A percentile compares a stretch with the other conserved stretches of the same genome.
Conservation (phyloP, 2,797 vertebrate genomes). For the Microctenopoma lineatum region DNA sequence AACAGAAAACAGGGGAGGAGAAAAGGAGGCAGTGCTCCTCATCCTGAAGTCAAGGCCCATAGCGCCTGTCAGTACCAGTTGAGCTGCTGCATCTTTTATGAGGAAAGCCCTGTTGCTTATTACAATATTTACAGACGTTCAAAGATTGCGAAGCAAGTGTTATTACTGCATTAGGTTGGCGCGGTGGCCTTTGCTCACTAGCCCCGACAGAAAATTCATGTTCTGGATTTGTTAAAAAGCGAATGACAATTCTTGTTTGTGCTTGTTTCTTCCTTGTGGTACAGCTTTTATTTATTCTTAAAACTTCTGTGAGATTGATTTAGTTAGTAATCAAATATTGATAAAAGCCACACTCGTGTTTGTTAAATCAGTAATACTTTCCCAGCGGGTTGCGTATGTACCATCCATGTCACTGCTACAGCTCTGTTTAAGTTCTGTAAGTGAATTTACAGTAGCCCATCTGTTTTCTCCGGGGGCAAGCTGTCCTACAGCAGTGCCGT, state of each 20-base stretch:
- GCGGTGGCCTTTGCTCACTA: conserved; percentile 67
- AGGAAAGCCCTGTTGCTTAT: conserved; percentile 81
- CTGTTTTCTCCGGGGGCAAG: conserved; percentile 74
- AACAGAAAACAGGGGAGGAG: conserved; percentile 56
- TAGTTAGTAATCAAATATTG: conserved; percentile 1
- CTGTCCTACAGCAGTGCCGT: conserved; percentile 71
- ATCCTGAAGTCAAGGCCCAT: conserved; percentile 78
- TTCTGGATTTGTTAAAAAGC: conserved; percentile 56
- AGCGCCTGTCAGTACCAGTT: conserved; percentile 78
- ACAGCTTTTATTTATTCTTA: conserved; percentile 23
- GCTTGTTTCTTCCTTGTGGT: conserved; percentile 7
- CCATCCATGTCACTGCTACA: conserved; percentile 50
- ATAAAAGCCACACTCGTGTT: conserved; percentile 15
- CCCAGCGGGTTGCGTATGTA: conserved; percentile 24
- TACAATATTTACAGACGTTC: conserved; percentile 84
- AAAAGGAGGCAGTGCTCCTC: conserved; percentile 60
- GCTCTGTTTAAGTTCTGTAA: conserved; percentile 72
- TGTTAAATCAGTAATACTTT: conserved; percentile 41
- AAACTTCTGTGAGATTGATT: conserved; percentile 21
- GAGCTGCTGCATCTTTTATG: conserved; percentile 84
- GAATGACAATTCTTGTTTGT: conserved; percentile 16
- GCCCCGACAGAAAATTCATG: conserved; percentile 55
- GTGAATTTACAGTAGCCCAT: conserved; percentile 66
- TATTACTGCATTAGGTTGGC: conserved; percentile 72
- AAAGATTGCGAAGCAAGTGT: conserved; percentile 70